Evolutionary conservation across 2,113 vertebrate genomes (phyloP), one percentile per base, ranked within the genome.

Genomic region (Pollachius pollachius): DNA sequence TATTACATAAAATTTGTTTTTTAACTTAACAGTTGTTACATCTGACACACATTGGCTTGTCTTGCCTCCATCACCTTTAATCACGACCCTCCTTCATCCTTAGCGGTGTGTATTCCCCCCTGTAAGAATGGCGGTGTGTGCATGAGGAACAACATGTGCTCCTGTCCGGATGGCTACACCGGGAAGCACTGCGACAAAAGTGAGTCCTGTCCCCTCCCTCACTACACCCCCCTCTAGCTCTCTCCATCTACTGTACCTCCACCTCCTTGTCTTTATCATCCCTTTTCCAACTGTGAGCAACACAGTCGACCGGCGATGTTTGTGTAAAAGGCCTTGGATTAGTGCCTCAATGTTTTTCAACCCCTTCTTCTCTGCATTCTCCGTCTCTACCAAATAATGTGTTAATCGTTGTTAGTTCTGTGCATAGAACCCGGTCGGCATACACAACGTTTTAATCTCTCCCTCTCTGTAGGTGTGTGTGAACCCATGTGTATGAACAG

Each of bases 121-220:
- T 94, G 94, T 84, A 88, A 94, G 84, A 95, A 94, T 0, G 90
- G 90, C 4, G 94, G 94, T 5, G 23, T 81, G 56, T 94, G 94
- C 15, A 84, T 92, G 62, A 78, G 74, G 61, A 93, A 91, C 83
- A 91, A 90, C 54, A 12, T 13, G 11, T 96, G 94, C 76, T 89
- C 82, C 0, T 94, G 93, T 79, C 87, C 87, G 63, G 72, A 84
- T 19, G 93, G 94, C 54, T 94, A 93, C 85, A 91, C 85, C 0
- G 93, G 94, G 16, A 72, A 66, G 1, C 87, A 84, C 74, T 95
- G 93, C 60, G 91, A 94, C 79, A 92, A 79, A 84, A 94, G 93
- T 94, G 73, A 83, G 91, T 79, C 18, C 3, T 60, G 60, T 57
- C 64, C 23, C n/a, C 27, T n/a, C 67, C 9, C 63, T 34, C 18